A percentile compares a stretch with the other conserved stretches of the same genome.
These are phyloP conservation scores for Periplaneta americana DNA, from an alignment of 1,140 invertebrate species.

Conservation along the genomic window DNA sequence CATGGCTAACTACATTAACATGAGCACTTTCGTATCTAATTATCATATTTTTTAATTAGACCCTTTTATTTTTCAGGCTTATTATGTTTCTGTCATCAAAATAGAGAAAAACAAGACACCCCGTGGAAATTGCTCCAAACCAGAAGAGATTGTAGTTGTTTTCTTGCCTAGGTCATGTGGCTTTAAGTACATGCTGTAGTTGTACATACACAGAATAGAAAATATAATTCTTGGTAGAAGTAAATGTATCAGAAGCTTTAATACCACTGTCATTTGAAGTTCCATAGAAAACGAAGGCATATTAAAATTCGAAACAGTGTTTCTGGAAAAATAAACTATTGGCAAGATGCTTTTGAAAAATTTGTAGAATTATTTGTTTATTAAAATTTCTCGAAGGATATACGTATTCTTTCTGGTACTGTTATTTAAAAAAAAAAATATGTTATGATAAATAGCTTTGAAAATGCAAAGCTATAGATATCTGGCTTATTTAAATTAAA, in stretches of 20 bases:
- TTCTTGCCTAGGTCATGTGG: not conserved
- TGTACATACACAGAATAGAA: not conserved
- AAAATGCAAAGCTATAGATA: not conserved
- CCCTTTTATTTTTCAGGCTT: slow-evolving; percentile 40
- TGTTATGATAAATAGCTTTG: not conserved
- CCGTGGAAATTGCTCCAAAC: not conserved
- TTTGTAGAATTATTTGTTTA: not conserved
- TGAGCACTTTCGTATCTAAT: too few relatives aligned
- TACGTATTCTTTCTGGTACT: not conserved
- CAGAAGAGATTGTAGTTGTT: not conserved
- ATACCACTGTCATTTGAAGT: not conserved
- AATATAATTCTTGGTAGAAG: not conserved
- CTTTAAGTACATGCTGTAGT: not conserved
- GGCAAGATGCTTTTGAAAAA: not conserved
- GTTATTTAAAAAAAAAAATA: not conserved
- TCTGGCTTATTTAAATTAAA: not conserved
- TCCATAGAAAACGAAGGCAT: not conserved
- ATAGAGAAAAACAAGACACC: slow-evolving; percentile 30
- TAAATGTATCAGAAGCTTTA: not conserved
- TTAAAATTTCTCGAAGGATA: not conserved
- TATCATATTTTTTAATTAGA: not conserved
- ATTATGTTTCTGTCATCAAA: slow-evolving; percentile 58
- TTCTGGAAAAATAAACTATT: not conserved
- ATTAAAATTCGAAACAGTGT: not conserved
- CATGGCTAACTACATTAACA: too few relatives aligned